These are phyloP conservation scores for Psittacula derbiana DNA, from an alignment of 2,797 vertebrate species.

Conservation along the genomic window DNA sequence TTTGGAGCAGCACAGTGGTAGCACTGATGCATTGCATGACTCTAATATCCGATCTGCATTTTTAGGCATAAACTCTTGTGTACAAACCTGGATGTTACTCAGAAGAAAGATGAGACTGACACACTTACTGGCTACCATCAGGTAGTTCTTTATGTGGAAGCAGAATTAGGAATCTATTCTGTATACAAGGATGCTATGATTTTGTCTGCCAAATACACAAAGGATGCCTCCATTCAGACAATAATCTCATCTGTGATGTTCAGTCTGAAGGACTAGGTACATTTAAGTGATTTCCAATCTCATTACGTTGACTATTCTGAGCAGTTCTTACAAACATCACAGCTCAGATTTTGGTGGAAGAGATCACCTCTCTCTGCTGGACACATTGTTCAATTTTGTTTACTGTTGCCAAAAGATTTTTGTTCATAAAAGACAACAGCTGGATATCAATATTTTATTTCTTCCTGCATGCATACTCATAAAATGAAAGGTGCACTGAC, in stretches of 20 bases:
- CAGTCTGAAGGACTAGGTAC: background rate
- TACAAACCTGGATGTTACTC: background rate
- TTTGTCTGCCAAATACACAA: slow-evolving; percentile 1
- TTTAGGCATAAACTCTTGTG: background rate
- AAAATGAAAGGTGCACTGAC: background rate
- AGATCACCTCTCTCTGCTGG: background rate
- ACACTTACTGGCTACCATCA: background rate
- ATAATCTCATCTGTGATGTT: background rate
- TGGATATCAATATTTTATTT: background rate
- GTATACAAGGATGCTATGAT: background rate
- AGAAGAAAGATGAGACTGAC: background rate
- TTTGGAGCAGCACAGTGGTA: background rate
- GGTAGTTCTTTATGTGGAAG: background rate
- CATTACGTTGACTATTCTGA: background rate
- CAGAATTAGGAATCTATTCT: background rate
- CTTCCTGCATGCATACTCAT: background rate
- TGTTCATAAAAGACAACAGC: slow-evolving; percentile 4
- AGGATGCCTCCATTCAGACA: background rate
- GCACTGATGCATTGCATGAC: fast-evolving
- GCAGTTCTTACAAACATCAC: background rate
- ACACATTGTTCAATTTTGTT: background rate
- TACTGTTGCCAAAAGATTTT: slow-evolving; percentile 5
- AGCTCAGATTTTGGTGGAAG: background rate
- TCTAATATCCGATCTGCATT: background rate
- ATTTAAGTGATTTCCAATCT: background rate